Conservation (phyloP, 1,140 invertebrate genomes). For the Alviniconcha marisindica region DNA sequence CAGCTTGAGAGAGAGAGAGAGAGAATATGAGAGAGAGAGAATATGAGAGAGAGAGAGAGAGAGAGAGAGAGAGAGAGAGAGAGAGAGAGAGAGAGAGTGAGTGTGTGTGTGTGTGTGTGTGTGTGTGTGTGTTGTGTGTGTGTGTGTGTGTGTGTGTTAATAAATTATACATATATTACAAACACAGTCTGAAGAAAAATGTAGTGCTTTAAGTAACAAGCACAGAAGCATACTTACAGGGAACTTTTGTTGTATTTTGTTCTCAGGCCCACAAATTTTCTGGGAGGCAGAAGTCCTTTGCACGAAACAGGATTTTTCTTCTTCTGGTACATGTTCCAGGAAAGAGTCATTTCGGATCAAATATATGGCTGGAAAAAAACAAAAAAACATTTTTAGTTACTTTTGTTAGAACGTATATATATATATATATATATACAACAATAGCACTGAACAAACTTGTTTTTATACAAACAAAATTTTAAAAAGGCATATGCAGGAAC, state of each 20-base stretch:
- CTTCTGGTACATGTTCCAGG: constrained; percentile 58
- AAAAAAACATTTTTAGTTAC: neutral
- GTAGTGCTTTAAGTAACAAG: neutral
- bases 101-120: too few relatives aligned
- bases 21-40: too few relatives aligned
- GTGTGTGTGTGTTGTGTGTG: too few relatives aligned
- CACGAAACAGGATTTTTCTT: constrained; percentile 60
- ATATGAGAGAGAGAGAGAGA: too few relatives aligned
- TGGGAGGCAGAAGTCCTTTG: constrained; percentile 62
- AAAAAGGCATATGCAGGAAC: neutral
- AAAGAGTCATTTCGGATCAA: constrained; percentile 67
- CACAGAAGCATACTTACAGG: constrained; percentile 58
- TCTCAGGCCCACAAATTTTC: constrained; percentile 53
- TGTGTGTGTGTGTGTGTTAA: too few relatives aligned
- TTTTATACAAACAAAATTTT: neutral
- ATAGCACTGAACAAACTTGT: neutral
- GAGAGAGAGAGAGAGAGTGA: too few relatives aligned
- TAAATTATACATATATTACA: too few relatives aligned
- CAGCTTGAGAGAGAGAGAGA: too few relatives aligned
- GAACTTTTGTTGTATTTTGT: constrained; percentile 69
- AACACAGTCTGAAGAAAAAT: constrained; percentile 11
- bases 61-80: too few relatives aligned
- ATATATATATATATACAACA: neutral
- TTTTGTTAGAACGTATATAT: too few relatives aligned
- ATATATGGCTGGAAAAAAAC: constrained; percentile 64